Evolutionary conservation across 1,140 invertebrate species (phyloP).

Genomic region (Drosophila varians): DNA sequence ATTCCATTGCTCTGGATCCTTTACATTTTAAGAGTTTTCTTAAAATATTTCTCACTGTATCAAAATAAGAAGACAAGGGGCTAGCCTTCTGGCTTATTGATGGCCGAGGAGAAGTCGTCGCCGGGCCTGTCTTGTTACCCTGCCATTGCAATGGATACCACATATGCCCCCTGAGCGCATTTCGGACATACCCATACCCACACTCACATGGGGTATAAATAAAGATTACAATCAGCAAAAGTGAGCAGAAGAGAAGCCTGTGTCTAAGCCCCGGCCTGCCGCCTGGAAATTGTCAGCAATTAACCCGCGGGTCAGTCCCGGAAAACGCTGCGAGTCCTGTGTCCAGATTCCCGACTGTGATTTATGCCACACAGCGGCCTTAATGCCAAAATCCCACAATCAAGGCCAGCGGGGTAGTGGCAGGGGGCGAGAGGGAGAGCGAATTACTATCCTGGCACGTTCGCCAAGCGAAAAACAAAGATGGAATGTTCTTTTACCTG

Average conservation of each 20-base stretch:
- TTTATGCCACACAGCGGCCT: slow-evolving; percentile 68
- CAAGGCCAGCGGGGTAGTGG: slow-evolving; percentile 38
- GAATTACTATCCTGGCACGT: slow-evolving; percentile 48
- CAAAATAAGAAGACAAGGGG: slow-evolving; percentile 5
- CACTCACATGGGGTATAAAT: slow-evolving; percentile 66
- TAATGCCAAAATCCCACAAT: slow-evolving; percentile 68
- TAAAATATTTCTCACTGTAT: slow-evolving; percentile 2
- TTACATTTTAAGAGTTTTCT: too few species aligned
- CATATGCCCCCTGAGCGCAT: slow-evolving; percentile 52
- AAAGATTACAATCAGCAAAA: slow-evolving; percentile 73
- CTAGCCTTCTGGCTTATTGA: slow-evolving; percentile 68
- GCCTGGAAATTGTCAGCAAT: slow-evolving; percentile 75
- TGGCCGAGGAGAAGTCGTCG: slow-evolving; percentile 49
- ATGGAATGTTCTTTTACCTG: slow-evolving; percentile 32
- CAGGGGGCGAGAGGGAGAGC: neutral
- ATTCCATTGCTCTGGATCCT: too few species aligned
- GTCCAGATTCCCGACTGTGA: slow-evolving; percentile 53
- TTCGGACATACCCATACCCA: slow-evolving; percentile 33
- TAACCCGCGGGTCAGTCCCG: slow-evolving; percentile 67
- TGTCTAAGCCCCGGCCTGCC: slow-evolving; percentile 29
- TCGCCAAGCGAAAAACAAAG: slow-evolving; percentile 32
- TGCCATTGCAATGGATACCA: slow-evolving; percentile 48
- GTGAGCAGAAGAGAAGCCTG: slow-evolving; percentile 44
- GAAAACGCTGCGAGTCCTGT: slow-evolving; percentile 32
- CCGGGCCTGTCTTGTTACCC: slow-evolving; percentile 71